Evolutionary conservation across 2,888 invertebrate species (phyloP), one percentile per base, ranked within the genome.

Genomic region (Lagria hirta): DNA sequence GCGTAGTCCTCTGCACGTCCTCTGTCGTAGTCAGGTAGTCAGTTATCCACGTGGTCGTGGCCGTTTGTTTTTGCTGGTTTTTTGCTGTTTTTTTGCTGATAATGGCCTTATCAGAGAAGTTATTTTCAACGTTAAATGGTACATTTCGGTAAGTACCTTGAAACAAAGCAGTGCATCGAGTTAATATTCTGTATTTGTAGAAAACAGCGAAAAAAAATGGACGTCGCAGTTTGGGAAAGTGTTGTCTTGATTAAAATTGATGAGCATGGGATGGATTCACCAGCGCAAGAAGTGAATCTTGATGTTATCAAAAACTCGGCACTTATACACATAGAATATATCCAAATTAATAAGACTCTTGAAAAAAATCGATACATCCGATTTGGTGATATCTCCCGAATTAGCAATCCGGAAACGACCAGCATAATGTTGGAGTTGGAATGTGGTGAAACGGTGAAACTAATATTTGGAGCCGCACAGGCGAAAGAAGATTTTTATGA

Each of bases 341-440:
- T 29, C 29, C 17, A 16, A 10, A 30, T 30, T 30, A 12, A 30
- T 6, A 3, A 17, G 3, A 30, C 30, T 3, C 30, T 30, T 6
- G 30, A 30, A 30, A 30, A 30, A 30, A 30, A 30, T 30, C 30
- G 30, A 30, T 30, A 30, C 30, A 30, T 30, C 7, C 30, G 30
- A 30, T 30, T 30, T 30, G 30, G 30, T 30, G 30, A 30, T 30
- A 30, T 30, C 30, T 7, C 2, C 30, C 30, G 30, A 30, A 30
- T 30, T 30, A 18, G 30, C 18, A 30, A 30, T 30, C 16, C 30
- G 18, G 30, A 30, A 30, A 30, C 30, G 30, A 30, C 30, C 30
- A 30, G 30, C 30, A 30, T 30, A 30, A 30, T 30, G 30, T 30
- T 30, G 30, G 30, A 30, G 30, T 30, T 30, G 30, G 18, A 30